Percentiles rank a stretch among this genome's conserved stretches.
These are phyloP conservation scores for Oncorhynchus keta DNA, from an alignment of 2,113 vertebrate genomes.

Conservation along the genomic window DNA sequence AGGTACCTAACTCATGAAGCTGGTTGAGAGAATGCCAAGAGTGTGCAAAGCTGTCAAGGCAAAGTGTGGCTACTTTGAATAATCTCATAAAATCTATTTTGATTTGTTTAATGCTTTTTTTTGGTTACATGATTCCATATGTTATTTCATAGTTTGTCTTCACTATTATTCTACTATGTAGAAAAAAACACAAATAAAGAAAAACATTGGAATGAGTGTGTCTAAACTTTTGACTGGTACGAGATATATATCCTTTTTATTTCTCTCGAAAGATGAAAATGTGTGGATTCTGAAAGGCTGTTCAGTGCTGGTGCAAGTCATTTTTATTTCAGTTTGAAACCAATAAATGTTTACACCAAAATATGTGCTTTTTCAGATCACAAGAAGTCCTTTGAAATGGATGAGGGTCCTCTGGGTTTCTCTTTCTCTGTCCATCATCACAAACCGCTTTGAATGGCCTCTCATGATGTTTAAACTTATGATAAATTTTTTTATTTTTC, in stretches of 20 bases:
- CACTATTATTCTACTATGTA: too few relatives aligned
- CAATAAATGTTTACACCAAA: slow-evolving; percentile 89
- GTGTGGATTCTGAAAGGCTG: slow-evolving; percentile 86
- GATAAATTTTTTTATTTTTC: slow-evolving; percentile 7
- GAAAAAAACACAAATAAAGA: too few relatives aligned
- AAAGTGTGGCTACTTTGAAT: too few relatives aligned
- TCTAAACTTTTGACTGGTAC: too few relatives aligned
- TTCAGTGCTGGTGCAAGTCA: slow-evolving; percentile 87
- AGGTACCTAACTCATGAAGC: too few relatives aligned
- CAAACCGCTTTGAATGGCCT: background rate
- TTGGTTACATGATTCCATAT: too few relatives aligned
- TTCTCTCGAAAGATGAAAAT: slow-evolving; percentile 70
- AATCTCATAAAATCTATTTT: too few relatives aligned
- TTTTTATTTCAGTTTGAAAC: slow-evolving; percentile 83
- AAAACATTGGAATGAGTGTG: too few relatives aligned
- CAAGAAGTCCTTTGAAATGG: slow-evolving; percentile 5
- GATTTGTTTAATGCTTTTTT: too few relatives aligned
- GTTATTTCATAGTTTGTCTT: too few relatives aligned
- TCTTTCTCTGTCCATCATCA: background rate
- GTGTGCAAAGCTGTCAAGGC: too few relatives aligned
- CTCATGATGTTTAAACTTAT: background rate
- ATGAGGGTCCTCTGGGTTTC: background rate
- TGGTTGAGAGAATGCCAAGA: too few relatives aligned
- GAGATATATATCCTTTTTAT: slow-evolving; percentile 32
- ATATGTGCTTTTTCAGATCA: slow-evolving; percentile 23